A percentile compares a stretch with the other conserved stretches of the same genome.
These are phyloP conservation scores for Eubucco bourcierii DNA, from an alignment of 2,113 vertebrate species.

Conservation along the genomic window DNA sequence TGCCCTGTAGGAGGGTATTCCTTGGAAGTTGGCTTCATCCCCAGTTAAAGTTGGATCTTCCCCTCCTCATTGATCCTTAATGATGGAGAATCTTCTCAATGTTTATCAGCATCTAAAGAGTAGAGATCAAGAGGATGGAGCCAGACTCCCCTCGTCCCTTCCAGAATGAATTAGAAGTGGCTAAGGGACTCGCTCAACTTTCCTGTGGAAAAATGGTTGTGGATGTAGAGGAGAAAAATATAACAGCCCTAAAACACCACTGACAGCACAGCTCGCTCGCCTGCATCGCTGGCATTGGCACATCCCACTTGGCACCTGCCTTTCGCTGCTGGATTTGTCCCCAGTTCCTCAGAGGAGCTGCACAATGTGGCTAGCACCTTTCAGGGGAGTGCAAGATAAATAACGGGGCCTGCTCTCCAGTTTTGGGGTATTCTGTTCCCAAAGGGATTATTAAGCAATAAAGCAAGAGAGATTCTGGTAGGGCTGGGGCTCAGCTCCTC, in stretches of 20 bases:
- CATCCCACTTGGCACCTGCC: not conserved
- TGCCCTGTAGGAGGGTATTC: not conserved
- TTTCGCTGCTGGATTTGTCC: not conserved
- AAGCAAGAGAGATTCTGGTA: not conserved
- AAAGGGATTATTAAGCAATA: not conserved
- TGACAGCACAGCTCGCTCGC: not conserved
- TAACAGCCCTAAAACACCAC: not conserved
- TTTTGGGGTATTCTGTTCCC: not conserved
- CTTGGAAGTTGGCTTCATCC: not conserved
- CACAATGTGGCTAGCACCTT: not conserved
- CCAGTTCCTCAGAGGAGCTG: not conserved
- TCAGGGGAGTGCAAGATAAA: not conserved
- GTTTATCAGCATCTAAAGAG: too few species aligned
- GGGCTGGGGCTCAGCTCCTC: not conserved
- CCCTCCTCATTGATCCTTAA: not conserved
- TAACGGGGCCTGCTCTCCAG: not conserved
- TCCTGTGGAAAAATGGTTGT: too few species aligned
- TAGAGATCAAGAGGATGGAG: too few species aligned
- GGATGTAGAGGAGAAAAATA: too few species aligned
- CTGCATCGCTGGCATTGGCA: not conserved
- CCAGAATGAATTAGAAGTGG: too few species aligned
- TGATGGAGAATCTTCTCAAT: too few species aligned
- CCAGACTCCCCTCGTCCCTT: too few species aligned
- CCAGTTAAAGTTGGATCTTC: not conserved
- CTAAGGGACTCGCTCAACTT: too few species aligned